phyloP scores from a whole-genome alignment of 2,888 invertebrate genomes.

The Latrodectus elegans region DNA sequence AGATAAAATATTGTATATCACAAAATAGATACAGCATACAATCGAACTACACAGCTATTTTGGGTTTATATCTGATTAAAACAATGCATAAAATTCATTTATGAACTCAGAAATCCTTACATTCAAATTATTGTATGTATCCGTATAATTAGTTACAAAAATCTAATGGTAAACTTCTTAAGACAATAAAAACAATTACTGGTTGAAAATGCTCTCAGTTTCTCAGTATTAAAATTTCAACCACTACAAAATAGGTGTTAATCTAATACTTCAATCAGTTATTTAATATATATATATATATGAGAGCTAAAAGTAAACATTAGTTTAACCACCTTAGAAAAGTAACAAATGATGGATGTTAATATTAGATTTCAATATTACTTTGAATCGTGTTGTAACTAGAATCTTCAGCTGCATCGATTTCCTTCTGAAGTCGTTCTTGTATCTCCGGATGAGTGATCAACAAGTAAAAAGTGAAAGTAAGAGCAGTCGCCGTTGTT shows the following conservation, averaged over 20 bases:
- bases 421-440: constrained; percentile 75
- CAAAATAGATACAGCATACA: neutral
- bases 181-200: no score
- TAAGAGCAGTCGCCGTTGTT: constrained; percentile 77
- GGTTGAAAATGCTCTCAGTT: no score
- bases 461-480: constrained; percentile 76
- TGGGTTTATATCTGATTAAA: no score
- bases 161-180: no score
- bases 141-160: no score
- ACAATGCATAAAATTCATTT: no score
- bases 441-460: constrained; percentile 77
- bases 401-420: constrained; percentile 20
- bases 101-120: no score
- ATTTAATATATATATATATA: neutral
- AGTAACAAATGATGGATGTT: neutral
- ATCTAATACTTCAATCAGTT: no score
- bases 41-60: neutral
- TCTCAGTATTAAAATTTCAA: no score
- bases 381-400: constrained; percentile 17
- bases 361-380: neutral
- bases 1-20: neutral
- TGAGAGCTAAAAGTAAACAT: neutral
- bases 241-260: no score
- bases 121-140: no score
- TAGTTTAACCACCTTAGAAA: neutral